Evolutionary conservation across 2,888 invertebrate species (phyloP).

Genomic region (Habrosyne pyritoides): DNA sequence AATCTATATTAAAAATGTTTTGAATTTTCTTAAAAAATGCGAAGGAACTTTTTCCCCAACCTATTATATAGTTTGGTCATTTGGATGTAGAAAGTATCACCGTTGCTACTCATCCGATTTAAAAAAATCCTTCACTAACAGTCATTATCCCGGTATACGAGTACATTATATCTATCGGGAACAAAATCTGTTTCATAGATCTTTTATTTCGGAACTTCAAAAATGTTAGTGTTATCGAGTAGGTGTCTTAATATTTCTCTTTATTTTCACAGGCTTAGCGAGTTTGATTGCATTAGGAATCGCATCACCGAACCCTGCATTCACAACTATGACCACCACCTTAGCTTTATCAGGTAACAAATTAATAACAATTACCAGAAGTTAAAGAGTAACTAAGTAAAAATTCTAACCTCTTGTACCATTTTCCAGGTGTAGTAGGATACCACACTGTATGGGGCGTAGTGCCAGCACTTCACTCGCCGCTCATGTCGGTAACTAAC

Average conservation of each 20-base stretch:
- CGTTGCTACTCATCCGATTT: no score
- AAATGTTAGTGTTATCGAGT: background rate
- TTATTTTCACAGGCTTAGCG: conserved; percentile 83
- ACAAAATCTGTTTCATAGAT: no score
- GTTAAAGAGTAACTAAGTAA: background rate
- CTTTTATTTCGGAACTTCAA: no score
- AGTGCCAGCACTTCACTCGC: conserved; percentile 94
- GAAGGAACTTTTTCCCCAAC: no score
- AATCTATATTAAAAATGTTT: no score
- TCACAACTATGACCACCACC: conserved; percentile 94
- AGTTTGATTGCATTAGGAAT: conserved; percentile 87
- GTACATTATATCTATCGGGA: no score
- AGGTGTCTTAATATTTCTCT: background rate
- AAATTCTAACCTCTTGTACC: conserved; percentile 2
- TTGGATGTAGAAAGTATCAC: no score
- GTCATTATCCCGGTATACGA: no score
- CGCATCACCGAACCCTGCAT: conserved; percentile 91
- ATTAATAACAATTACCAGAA: conserved; percentile 34
- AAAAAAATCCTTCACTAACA: no score
- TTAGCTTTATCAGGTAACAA: conserved; percentile 90
- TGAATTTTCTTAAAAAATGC: no score
- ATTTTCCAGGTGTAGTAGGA: conserved; percentile 86
- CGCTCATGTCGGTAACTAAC: conserved; percentile 96
- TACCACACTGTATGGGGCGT: conserved; percentile 97
- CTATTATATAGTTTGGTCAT: no score